Evolutionary conservation across 2,113 vertebrate genomes (phyloP).

Genomic region (Leptocoma aspasia): DNA sequence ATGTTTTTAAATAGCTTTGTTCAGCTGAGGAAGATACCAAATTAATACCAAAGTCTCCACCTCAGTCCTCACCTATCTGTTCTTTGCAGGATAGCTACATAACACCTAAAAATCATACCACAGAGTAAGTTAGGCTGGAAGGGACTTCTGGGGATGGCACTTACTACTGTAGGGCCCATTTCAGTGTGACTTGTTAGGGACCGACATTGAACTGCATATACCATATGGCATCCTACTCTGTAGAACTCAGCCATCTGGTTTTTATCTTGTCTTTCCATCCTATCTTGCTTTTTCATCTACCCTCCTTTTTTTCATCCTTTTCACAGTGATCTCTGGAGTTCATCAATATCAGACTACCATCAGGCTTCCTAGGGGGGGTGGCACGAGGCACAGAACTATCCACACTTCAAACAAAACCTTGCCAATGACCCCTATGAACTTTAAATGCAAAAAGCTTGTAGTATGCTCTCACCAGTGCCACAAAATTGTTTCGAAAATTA

Average conservation of each 20-base stretch:
- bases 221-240: not conserved
- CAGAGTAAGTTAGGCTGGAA: not conserved
- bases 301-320: not conserved
- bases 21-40: not conserved
- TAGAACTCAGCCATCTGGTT: not conserved
- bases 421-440: not conserved
- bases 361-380: not conserved
- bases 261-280: not conserved
- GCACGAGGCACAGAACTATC: fast-evolving
- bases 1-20: not conserved
- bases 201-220: not conserved
- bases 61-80: not conserved
- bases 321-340: not conserved
- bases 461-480: not conserved
- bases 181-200: not conserved
- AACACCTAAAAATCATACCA: not conserved
- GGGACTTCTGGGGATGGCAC: not conserved
- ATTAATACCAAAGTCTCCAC: not conserved
- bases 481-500: not conserved
- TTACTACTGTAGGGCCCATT: not conserved
- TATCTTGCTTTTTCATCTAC: not conserved
- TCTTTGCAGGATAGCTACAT: not conserved
- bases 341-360: not conserved
- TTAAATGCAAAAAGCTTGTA: not conserved
- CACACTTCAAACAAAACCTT: not conserved